Evolutionary conservation across 2,113 vertebrate genomes (phyloP).

Genomic region (Anolis carolinensis): DNA sequence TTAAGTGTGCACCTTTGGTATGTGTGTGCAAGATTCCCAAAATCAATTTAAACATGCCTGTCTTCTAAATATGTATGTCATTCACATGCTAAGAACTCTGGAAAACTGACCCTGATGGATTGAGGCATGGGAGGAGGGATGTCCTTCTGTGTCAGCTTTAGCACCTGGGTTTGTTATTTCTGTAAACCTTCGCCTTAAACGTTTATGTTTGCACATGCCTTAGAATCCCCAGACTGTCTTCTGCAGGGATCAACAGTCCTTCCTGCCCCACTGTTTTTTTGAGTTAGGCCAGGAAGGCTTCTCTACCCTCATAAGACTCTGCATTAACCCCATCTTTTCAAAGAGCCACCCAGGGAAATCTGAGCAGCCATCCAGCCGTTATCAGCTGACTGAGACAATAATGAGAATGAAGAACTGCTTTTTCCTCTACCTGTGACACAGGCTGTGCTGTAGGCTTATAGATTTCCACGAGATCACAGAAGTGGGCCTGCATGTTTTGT

Average conservation of each 20-base stretch:
- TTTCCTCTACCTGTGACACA: not conserved
- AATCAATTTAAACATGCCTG: constrained; percentile 28
- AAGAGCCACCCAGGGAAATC: not conserved
- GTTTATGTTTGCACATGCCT: constrained; percentile 4
- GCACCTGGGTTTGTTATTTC: not conserved
- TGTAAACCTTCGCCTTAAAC: constrained; percentile 3
- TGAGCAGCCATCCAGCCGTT: not conserved
- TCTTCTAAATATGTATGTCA: constrained; percentile 30
- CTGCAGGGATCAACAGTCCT: constrained; percentile 1
- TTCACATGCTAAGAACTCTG: constrained; percentile 33
- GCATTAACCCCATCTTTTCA: constrained; percentile 25
- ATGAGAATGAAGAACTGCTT: not conserved
- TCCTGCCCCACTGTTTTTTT: not conserved
- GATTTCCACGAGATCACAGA: constrained; percentile 11
- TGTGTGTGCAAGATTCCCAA: not conserved
- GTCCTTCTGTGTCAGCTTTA: not conserved
- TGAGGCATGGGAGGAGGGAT: not conserved
- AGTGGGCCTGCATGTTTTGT: not conserved
- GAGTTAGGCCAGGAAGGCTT: constrained; percentile 12
- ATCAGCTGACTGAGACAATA: not conserved
- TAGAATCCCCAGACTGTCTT: constrained; percentile 19
- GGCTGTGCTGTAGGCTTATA: not conserved
- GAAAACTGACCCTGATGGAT: constrained; percentile 11
- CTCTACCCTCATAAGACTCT: not conserved
- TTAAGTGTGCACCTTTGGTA: not conserved